Percentiles rank a stretch among this genome's conserved stretches.
Conservation (phyloP, 2,113 vertebrate species). For the Petaurus breviceps region DNA sequence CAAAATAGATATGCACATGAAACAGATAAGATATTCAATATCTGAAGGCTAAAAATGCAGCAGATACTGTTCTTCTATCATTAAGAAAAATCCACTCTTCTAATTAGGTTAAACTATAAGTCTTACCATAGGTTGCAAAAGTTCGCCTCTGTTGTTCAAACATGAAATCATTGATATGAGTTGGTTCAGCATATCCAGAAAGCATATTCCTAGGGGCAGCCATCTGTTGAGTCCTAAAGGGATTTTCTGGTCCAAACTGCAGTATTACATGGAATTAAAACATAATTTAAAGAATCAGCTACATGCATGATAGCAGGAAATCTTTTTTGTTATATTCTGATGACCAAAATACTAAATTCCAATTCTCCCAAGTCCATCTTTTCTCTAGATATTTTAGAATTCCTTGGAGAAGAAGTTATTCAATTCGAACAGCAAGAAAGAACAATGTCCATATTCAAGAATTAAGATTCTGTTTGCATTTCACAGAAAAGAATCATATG, state of each 20-base stretch:
- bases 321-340: neutral
- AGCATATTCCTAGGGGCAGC: conserved; percentile 98
- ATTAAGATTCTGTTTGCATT: neutral
- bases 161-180: conserved; percentile 99
- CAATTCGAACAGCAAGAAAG: neutral
- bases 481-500: neutral
- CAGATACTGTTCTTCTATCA: neutral
- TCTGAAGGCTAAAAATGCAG: conserved; percentile 32
- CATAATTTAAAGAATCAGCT: neutral
- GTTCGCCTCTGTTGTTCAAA: conserved; percentile 98
- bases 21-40: neutral
- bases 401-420: neutral
- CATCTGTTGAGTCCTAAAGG: conserved; percentile 96
- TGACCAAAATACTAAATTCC: neutral
- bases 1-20: neutral
- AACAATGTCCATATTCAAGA: neutral
- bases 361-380: neutral
- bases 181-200: conserved; percentile 96
- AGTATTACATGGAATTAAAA: conserved; percentile 55
- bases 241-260: conserved; percentile 96
- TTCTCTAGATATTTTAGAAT: neutral
- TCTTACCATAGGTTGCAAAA: conserved; percentile 94
- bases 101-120: conserved; percentile 24
- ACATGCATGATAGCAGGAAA: neutral
- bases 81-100: neutral